Conservation (phyloP, 2,113 vertebrate species). For the Silurus asotus region DNA sequence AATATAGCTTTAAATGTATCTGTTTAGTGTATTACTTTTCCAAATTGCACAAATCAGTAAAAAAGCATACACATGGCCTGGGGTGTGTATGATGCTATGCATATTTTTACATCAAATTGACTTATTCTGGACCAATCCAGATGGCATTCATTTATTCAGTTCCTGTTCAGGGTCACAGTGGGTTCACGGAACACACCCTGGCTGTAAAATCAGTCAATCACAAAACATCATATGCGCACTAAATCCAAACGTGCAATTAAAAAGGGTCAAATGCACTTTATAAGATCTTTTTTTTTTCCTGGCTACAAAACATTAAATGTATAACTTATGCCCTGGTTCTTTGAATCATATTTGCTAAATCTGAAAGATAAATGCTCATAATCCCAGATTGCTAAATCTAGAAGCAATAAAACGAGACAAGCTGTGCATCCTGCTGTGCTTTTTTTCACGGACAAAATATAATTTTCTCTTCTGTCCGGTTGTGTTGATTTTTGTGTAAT, state of each 20-base stretch:
- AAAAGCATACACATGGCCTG: not conserved
- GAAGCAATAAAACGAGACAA: not conserved
- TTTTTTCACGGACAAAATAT: not conserved
- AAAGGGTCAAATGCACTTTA: not conserved
- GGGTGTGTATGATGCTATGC: not conserved
- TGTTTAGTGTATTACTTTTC: not conserved
- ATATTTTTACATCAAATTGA: not conserved
- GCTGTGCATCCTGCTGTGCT: not conserved
- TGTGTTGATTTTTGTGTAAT: not conserved
- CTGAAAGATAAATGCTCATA: not conserved
- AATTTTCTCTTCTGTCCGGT: not conserved
- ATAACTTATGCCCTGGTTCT: not conserved
- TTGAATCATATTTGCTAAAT: not conserved
- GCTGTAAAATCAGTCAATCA: not conserved
- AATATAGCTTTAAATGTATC: not conserved
- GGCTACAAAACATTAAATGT: not conserved
- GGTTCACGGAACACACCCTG: not conserved
- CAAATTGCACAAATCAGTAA: not conserved
- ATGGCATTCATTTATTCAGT: not conserved
- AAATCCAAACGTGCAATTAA: not conserved
- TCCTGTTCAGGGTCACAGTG: not conserved
- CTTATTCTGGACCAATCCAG: not conserved
- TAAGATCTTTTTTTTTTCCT: not conserved
- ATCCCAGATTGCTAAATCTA: not conserved
- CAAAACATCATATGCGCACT: not conserved